phyloP scores from a whole-genome alignment of 2,797 vertebrate genomes.

The Antrozous pallidus region DNA sequence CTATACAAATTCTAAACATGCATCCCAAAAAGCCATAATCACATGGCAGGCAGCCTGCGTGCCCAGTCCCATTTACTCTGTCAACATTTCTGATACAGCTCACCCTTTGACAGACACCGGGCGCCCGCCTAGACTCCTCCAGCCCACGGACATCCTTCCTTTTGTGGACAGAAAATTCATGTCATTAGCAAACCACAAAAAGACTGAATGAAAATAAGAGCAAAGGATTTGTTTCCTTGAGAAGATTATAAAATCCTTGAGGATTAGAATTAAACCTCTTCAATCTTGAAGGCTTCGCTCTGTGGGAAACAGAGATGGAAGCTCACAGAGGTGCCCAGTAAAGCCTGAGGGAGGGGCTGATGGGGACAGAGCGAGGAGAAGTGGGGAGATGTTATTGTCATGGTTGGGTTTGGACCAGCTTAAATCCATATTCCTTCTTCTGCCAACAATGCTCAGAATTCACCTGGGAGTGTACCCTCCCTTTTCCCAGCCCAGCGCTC shows the following conservation, averaged over 20 bases:
- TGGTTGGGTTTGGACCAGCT: neutral
- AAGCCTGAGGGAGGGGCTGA: neutral
- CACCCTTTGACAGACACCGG: neutral
- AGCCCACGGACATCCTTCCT: neutral
- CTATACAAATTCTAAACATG: rapidly evolving
- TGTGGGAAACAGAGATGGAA: neutral
- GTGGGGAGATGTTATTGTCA: rapidly evolving
- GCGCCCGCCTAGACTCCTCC: neutral
- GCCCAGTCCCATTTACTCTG: too few species aligned
- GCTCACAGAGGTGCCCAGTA: neutral
- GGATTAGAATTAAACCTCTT: neutral
- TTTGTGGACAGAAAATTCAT: neutral
- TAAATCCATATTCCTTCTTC: neutral
- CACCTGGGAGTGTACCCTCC: neutral
- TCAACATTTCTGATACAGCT: neutral
- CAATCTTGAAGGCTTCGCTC: neutral
- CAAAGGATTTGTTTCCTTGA: neutral
- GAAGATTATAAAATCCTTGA: neutral
- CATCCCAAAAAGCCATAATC: neutral
- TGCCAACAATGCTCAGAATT: neutral
- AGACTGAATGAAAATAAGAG: neutral
- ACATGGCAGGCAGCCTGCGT: rapidly evolving
- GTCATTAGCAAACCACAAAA: neutral
- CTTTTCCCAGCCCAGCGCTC: neutral
- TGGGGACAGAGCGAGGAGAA: neutral